Percentiles rank a stretch among this genome's conserved stretches.
Evolutionary conservation across 2,113 vertebrate species (phyloP).

Genomic region (Salvator merianae): DNA sequence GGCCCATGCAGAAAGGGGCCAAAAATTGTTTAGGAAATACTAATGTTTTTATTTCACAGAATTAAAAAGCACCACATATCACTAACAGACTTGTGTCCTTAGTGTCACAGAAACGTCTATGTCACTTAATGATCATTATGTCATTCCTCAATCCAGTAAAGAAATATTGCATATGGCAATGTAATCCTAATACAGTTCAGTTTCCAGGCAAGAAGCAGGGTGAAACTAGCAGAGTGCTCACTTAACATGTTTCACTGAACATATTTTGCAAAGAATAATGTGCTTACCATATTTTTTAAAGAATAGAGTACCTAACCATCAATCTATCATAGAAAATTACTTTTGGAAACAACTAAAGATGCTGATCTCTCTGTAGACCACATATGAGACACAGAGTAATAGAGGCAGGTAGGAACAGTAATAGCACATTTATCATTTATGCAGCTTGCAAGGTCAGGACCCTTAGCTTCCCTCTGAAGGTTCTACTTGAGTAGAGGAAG

Average conservation of each 20-base stretch:
- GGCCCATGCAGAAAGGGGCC: too few species aligned
- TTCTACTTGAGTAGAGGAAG: constrained; percentile 52
- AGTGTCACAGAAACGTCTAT: constrained; percentile 55
- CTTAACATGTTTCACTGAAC: constrained; percentile 39
- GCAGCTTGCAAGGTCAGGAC: constrained; percentile 52
- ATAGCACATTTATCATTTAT: constrained; percentile 58
- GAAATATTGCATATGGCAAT: constrained; percentile 38
- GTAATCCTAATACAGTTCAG: constrained; percentile 44
- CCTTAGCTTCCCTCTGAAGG: constrained; percentile 42
- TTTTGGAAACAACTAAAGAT: constrained; percentile 37
- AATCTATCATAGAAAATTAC: neutral
- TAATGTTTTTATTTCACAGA: constrained; percentile 54
- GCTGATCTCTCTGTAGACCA: constrained; percentile 13
- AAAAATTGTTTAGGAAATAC: constrained; percentile 60
- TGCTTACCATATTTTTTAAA: constrained; percentile 23
- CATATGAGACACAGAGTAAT: constrained; percentile 30
- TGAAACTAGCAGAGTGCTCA: constrained; percentile 9
- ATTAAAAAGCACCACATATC: constrained; percentile 56
- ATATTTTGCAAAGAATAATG: constrained; percentile 37
- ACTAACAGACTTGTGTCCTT: constrained; percentile 66
- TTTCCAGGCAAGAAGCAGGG: constrained; percentile 31
- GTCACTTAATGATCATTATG: constrained; percentile 78
- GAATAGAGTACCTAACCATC: constrained; percentile 21
- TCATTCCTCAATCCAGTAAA: constrained; percentile 69
- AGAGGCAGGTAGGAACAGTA: constrained; percentile 22